Percentiles rank a stretch among this genome's conserved stretches.
Evolutionary conservation across 2,888 invertebrate genomes (phyloP).

Genomic region (Drosophila macrospina): DNA sequence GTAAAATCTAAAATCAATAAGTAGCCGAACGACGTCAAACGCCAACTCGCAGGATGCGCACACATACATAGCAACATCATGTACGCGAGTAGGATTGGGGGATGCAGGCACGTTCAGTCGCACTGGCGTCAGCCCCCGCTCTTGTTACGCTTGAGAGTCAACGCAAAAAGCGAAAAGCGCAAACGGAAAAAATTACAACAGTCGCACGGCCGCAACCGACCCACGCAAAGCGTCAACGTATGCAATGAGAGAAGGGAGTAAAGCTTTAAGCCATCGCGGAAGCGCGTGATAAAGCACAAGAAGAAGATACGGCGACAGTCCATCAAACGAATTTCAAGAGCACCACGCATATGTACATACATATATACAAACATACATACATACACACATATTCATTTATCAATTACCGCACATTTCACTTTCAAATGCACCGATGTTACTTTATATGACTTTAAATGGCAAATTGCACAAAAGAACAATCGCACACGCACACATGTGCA

Average conservation of each 20-base stretch:
- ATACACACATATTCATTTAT: constrained; percentile 18
- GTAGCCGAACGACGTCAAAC: constrained; percentile 44
- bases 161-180: constrained; percentile 46
- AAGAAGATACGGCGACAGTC: constrained; percentile 18
- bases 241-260: constrained; percentile 24
- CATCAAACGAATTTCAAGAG: constrained; percentile 46
- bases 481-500: constrained; percentile 16
- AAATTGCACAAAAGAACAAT: constrained; percentile 64
- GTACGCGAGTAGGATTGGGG: constrained; percentile 14
- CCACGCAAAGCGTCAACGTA: constrained; percentile 52
- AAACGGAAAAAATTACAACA: constrained; percentile 51
- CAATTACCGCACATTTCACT: constrained; percentile 63
- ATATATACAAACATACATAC: neutral
- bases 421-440: constrained; percentile 57
- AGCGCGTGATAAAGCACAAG: constrained; percentile 50
- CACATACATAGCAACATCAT: neutral
- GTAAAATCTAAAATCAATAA: constrained; percentile 65
- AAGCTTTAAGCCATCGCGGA: constrained; percentile 50
- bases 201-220: constrained; percentile 35
- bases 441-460: constrained; percentile 53
- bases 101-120: constrained; percentile 29
- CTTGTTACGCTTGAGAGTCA: constrained; percentile 34
- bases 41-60: constrained; percentile 49
- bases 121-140: constrained; percentile 54
- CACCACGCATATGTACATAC: constrained; percentile 20